These are phyloP conservation scores for Falco biarmicus DNA, from an alignment of 2,797 vertebrate genomes.

Conservation along the genomic window DNA sequence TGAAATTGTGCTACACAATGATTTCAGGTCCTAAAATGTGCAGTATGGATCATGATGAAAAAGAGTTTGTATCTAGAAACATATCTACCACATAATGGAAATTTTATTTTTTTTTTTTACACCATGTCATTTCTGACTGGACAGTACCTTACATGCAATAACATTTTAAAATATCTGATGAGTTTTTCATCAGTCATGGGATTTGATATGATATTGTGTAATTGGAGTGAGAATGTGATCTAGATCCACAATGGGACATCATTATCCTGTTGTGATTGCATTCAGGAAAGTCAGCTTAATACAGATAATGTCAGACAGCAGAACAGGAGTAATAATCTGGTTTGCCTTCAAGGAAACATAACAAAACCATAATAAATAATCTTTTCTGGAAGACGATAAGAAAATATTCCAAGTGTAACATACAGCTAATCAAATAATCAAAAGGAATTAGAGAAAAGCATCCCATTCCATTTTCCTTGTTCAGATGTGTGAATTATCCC, in stretches of 20 bases:
- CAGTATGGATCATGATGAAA: not conserved
- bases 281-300: not conserved
- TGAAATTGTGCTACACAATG: not conserved
- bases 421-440: not conserved
- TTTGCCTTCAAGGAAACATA: not conserved
- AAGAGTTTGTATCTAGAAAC: not conserved
- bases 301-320: not conserved
- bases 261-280: not conserved
- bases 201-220: not conserved
- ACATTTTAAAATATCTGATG: not conserved
- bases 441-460: not conserved
- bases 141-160: not conserved
- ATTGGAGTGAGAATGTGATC: not conserved
- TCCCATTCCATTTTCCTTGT: not conserved
- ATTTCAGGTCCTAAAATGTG: not conserved
- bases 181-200: not conserved
- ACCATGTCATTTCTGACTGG: not conserved
- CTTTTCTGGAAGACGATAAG: not conserved
- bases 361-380: not conserved
- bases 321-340: not conserved
- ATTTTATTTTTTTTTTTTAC: not conserved
- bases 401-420: not conserved
- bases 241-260: not conserved
- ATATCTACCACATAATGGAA: not conserved
- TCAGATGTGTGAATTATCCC: not conserved